Base-by-base conservation (phyloP, 1,140 invertebrate genomes). In the Chionoecetes opilio region DNA sequence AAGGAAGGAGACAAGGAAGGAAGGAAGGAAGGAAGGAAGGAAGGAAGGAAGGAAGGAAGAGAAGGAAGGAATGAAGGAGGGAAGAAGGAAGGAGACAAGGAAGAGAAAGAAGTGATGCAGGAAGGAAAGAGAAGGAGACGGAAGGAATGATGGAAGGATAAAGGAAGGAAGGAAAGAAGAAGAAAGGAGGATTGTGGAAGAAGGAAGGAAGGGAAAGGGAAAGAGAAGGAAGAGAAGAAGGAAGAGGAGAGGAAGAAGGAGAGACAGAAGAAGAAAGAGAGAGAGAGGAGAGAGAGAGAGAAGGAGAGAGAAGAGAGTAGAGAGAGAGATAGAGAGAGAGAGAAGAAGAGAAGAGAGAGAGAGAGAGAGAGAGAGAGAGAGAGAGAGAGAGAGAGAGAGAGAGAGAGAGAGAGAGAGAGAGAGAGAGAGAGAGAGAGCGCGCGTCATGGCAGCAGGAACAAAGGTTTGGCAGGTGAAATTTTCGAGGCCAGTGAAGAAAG, bases 371-470 rank as follows among this genome's bases (percentile, higher is more conserved):
- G 38, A 3, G 38, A 14, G 38, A 41, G 38, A 14, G 14, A 41
- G 38, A 14, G 87, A 88, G 87, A 35, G 32, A 34, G 32, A 35
- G 87, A 88, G 32, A 35, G 87, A 89, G 87, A 5, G 37, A 90
- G 37, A 90, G 35, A 41, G 35, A 41, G 37, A 11, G 88, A 41
- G 88, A 41, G 88, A 90, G 88, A 89, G 88, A 37, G 35, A 41
- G 34, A 41, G 35, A 17, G 35, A 84, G 82, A 84, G 82, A n/a
- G 82, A 84, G 82, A 84, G 82, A 84, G 82, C 11, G 46, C 0
- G 46, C 11, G 46, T 9, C 21, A 17, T 3, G 2, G 46, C 21
- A 53, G 46, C 46, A 53, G 63, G 21, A 75, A 75, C 63, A 75
- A 75, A 75, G 63, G 63, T n/a, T 75, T 75, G 63, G 63, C 63